Evolutionary conservation across 2,797 vertebrate genomes (phyloP).

Genomic region (Pseudochirops corinnae): DNA sequence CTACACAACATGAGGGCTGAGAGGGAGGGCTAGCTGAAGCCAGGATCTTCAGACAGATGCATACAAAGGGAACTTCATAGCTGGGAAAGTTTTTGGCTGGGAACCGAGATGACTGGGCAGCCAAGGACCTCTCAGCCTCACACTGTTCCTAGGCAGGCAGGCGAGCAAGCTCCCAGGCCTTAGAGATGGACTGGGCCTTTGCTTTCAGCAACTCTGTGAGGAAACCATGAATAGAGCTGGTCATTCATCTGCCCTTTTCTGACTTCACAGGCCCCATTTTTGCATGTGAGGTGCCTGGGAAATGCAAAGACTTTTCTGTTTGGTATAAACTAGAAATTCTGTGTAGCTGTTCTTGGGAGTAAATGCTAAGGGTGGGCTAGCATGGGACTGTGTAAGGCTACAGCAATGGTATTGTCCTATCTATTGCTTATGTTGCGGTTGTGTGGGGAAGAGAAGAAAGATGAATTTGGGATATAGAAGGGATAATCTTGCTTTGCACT

Average conservation of each 20-base stretch:
- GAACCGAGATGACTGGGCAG: slow-evolving; percentile 33
- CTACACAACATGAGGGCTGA: not conserved
- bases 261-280: not conserved
- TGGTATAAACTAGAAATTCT: not conserved
- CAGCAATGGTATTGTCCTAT: not conserved
- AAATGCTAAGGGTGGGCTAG: not conserved
- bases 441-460: not conserved
- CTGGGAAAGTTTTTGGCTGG: slow-evolving; percentile 56
- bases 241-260: not conserved
- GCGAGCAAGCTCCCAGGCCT: not conserved
- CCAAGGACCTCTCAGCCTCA: not conserved
- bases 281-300: not conserved
- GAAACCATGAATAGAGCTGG: not conserved
- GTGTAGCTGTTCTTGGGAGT: not conserved
- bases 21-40: slow-evolving; percentile 32
- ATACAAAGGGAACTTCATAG: slow-evolving; percentile 62
- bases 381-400: not conserved
- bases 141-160: slow-evolving; percentile 3
- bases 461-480: not conserved
- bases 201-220: not conserved
- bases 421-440: not conserved
- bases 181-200: not conserved
- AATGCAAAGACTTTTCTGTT: not conserved
- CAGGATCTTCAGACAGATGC: slow-evolving; percentile 8
- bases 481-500: not conserved